Evolutionary conservation across 1,140 invertebrate genomes (phyloP).

Genomic region (Portunus trituberculatus): DNA sequence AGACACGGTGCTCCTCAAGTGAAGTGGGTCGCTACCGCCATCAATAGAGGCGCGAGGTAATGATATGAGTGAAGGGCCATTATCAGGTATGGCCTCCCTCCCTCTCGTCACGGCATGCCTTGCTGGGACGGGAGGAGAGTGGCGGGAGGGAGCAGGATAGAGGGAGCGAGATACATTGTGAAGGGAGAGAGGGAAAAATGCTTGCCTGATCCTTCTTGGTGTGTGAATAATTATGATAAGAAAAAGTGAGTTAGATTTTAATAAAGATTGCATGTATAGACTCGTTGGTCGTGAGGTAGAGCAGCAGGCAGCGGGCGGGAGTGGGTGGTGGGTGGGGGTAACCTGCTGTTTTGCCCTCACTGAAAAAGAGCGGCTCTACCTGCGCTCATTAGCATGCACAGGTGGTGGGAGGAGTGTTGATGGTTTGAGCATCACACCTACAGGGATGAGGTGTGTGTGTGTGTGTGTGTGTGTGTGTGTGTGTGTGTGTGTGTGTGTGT

Average conservation of each 20-base stretch:
- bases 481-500: constrained; percentile 4
- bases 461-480: constrained; percentile 17
- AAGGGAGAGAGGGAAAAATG: not conserved
- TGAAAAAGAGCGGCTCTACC: not conserved
- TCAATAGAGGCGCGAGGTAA: constrained; percentile 4
- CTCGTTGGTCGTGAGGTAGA: not conserved
- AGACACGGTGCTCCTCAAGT: not conserved
- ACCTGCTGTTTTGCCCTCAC: not conserved
- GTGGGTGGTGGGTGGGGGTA: not conserved
- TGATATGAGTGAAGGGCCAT: not conserved
- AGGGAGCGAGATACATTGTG: not conserved
- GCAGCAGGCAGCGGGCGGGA: not conserved
- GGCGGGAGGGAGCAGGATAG: not conserved
- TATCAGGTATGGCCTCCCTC: not conserved
- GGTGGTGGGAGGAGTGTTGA: not conserved
- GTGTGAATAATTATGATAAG: not conserved
- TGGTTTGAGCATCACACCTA: not conserved
- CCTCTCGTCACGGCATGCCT: not conserved
- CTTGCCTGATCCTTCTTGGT: not conserved
- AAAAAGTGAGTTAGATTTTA: constrained; percentile 24
- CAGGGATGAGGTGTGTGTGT: not conserved
- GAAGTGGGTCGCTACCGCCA: not conserved
- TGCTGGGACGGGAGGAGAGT: not conserved
- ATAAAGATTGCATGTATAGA: constrained; percentile 15
- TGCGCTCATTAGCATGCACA: not conserved